Base-by-base conservation (phyloP, 2,797 vertebrate species). In the Gymnocypris eckloni region DNA sequence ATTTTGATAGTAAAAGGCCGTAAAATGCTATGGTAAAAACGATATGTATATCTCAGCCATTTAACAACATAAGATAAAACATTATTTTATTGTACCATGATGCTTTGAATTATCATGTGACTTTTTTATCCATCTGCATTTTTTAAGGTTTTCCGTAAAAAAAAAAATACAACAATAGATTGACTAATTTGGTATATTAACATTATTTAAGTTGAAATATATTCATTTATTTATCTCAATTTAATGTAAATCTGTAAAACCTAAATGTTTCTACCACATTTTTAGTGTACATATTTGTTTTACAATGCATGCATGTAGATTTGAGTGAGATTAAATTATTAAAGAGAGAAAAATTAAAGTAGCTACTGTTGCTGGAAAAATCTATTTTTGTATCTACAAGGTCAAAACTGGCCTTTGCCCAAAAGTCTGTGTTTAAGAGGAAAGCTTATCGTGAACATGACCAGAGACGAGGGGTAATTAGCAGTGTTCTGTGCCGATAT, bases 401-500 rank as follows among this genome's bases (percentile, higher is more conserved):
- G 88, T 88, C 89, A 82, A 94, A 95, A 94, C 93, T 66, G 59
- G 72, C 50, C 15, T 33, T 41, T 22, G 6, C 18, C 73, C 75
- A 73, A 50, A 66, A 71, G 66, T 81, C 77, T 87, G 76, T 69
- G 71, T 89, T 92, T 91, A 50, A 67, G 90, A 89, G 94, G 93
- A 89, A 85, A 79, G 69, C 89, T 95, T 95, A 96, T 96, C 95
- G 20, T 89, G 91, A 89, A 88, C 85, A 81, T 90, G 88, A 93
- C 93, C 92, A 93, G 89, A 90, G 92, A 94, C 92, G 92, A 92
- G 92, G 89, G 92, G 92, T 94, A 94, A 95, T 95, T 96, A 93
- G 91, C 92, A 92, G 94, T 94, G 94, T 89, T 93, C 93, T 93
- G 91, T 90, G 89, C 93, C 92, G 94, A 96, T 96, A 94, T 93